Evolutionary conservation across 2,113 vertebrate genomes (phyloP).

Genomic region (Riparia riparia): DNA sequence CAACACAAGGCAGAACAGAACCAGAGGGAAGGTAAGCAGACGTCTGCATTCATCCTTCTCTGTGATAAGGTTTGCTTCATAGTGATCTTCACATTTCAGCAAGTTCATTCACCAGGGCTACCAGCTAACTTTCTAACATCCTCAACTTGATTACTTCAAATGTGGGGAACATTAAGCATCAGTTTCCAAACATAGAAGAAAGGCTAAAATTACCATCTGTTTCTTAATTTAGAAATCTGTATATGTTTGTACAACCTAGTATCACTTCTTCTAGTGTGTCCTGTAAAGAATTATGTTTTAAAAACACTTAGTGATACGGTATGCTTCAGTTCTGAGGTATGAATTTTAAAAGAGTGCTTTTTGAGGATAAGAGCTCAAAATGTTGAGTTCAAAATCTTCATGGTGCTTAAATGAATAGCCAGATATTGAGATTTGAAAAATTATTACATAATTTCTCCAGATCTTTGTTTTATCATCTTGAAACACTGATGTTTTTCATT

Average conservation of each 20-base stretch:
- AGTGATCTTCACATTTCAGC: not conserved
- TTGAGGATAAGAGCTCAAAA: not conserved
- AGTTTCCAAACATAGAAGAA: not conserved
- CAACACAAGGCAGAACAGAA: conserved; percentile 36
- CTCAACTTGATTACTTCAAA: not conserved
- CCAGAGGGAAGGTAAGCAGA: conserved; percentile 19
- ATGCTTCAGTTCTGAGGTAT: not conserved
- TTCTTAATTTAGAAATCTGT: not conserved
- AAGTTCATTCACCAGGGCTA: not conserved
- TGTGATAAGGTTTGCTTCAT: not conserved
- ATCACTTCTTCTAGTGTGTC: not conserved
- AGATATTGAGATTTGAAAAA: not conserved
- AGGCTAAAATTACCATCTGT: not conserved
- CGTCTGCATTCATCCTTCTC: not conserved
- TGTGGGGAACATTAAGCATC: not conserved
- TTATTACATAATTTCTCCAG: not conserved
- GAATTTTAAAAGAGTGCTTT: not conserved
- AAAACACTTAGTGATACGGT: not conserved
- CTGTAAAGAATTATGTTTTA: not conserved
- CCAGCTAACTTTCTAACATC: not conserved
- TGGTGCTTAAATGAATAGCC: not conserved
- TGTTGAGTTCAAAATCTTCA: not conserved
- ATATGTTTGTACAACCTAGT: not conserved
- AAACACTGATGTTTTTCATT: not conserved
- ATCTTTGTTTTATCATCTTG: not conserved